Percentiles rank a stretch among this genome's conserved stretches.
phyloP scores from a whole-genome alignment of 2,888 invertebrate species.

The Agrotis ipsilon region DNA sequence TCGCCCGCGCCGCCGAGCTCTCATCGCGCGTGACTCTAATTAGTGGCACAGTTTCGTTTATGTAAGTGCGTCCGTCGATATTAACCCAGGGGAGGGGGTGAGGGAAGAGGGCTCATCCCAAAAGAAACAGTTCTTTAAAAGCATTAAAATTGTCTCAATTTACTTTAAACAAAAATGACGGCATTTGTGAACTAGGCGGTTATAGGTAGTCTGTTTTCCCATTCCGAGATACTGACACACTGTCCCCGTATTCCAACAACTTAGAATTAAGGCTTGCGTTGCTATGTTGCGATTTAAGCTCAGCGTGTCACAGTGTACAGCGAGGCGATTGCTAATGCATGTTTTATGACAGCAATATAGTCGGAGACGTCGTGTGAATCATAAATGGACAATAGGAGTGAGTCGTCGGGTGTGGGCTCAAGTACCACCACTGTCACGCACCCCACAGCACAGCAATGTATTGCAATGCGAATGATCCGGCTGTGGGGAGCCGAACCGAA shows the following conservation, averaged over 20 bases:
- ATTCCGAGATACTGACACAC: slow-evolving; percentile 11
- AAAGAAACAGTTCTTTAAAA: slow-evolving; percentile 28
- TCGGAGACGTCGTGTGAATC: slow-evolving; percentile 53
- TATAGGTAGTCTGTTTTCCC: slow-evolving; percentile 17
- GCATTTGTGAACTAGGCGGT: slow-evolving; percentile 27
- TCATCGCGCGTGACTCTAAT: slow-evolving; percentile 21
- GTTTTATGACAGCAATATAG: slow-evolving; percentile 45
- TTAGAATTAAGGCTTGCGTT: slow-evolving; percentile 63
- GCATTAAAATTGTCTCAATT: not conserved
- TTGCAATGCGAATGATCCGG: slow-evolving; percentile 45
- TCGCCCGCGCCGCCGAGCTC: slow-evolving; percentile 45
- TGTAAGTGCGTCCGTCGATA: slow-evolving; percentile 75
- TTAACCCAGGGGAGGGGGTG: slow-evolving; percentile 58
- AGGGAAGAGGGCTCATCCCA: slow-evolving; percentile 24
- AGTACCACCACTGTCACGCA: not conserved
- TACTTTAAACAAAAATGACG: not conserved
- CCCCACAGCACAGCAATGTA: slow-evolving; percentile 10
- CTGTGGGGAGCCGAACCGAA: slow-evolving; percentile 16
- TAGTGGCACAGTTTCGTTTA: slow-evolving; percentile 69
- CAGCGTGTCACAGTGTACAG: slow-evolving; percentile 39
- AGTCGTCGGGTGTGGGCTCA: slow-evolving; percentile 7
- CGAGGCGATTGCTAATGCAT: slow-evolving; percentile 58
- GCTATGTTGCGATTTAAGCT: slow-evolving; percentile 59
- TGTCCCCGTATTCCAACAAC: slow-evolving; percentile 12
- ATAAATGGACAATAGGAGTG: slow-evolving; percentile 38